Percentiles rank a stretch among this genome's conserved stretches.
Conservation (phyloP, 30 jellyfish, hydroid and myxozoan species). For the Calvadosia cruxmelitensis region DNA sequence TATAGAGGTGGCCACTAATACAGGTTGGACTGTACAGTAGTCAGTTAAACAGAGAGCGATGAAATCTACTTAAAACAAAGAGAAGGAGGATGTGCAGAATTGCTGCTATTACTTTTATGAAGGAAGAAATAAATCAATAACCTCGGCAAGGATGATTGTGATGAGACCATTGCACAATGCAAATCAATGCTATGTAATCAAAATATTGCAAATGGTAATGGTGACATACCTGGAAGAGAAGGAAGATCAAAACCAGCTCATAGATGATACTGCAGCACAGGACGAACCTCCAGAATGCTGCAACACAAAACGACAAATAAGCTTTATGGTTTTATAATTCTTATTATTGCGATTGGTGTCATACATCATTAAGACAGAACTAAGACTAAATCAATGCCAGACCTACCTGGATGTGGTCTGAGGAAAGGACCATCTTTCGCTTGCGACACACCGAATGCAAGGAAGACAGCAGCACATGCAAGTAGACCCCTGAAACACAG, state of each 20-base stretch:
- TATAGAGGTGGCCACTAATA: too few species aligned
- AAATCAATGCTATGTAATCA: too few species aligned
- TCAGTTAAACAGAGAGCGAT: too few species aligned
- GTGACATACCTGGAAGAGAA: slow-evolving; percentile 59
- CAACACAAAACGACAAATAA: neutral
- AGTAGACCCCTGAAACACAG: slow-evolving; percentile 40
- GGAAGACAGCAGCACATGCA: slow-evolving; percentile 56
- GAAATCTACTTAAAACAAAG: too few species aligned
- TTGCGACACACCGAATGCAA: slow-evolving; percentile 79
- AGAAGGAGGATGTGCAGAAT: too few species aligned
- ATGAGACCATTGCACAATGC: too few species aligned
- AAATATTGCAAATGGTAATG: too few species aligned
- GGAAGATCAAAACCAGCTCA: slow-evolving; percentile 54
- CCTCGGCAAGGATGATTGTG: too few species aligned
- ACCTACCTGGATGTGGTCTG: slow-evolving; percentile 76
- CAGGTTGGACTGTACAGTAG: too few species aligned
- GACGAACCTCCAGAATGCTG: slow-evolving; percentile 63
- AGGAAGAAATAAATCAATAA: too few species aligned
- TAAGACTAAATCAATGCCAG: neutral
- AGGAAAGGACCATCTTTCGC: slow-evolving; percentile 79
- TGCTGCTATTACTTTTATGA: too few species aligned
- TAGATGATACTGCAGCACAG: slow-evolving; percentile 68
- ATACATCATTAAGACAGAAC: neutral
- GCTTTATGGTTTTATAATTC: neutral
- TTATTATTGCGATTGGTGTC: neutral